Evolutionary conservation across 2,888 invertebrate genomes (phyloP), one percentile per base, ranked within the genome.

Genomic region (Lasioglossum villosulum): DNA sequence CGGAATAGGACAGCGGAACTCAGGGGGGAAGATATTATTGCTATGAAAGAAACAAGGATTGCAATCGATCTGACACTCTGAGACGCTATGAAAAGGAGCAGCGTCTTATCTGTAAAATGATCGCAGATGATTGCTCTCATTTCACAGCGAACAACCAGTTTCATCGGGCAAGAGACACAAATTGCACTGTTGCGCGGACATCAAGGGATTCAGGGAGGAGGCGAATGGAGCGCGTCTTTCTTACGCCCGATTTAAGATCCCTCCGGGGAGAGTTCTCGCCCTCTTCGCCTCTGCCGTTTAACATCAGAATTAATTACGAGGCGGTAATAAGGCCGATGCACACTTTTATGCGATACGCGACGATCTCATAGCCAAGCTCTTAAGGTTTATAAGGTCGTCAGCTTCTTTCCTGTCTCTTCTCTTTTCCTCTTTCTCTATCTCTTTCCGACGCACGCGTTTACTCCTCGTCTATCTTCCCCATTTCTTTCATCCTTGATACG

Each of bases 281-380:
- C 74, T 66, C 30, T 48, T 73, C 71, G 48, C 45, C 78, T 30
- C 63, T 34, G 39, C 39, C 76, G 81, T 80, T 86, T 84, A 84
- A 85, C 86, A 84, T 90, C 84, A 66, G 77, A 90, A 90, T 90
- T 90, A 90, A 90, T 90, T 90, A 88, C 89, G 83, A 77, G 66
- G 78, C 74, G 81, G 86, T 90, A 88, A 90, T 90, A 90, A 90
- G 90, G 82, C 63, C 71, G 83, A 84, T 81, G 83, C 83, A 79
- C 76, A 81, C 87, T 88, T 90, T 89, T 80, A 75, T 75, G 86
- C 77, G 83, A 85, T 68, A 78, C 84, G 78, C 76, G 80, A 63
- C 84, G 83, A 82, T 84, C 84, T 79, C 45, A 37, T 66, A 71
- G 16, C 34, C n/a, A 12, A 70, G 78, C 82, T 83, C 88, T 87